These are phyloP conservation scores for Columbina picui DNA, from an alignment of 2,113 vertebrate genomes.

Conservation along the genomic window DNA sequence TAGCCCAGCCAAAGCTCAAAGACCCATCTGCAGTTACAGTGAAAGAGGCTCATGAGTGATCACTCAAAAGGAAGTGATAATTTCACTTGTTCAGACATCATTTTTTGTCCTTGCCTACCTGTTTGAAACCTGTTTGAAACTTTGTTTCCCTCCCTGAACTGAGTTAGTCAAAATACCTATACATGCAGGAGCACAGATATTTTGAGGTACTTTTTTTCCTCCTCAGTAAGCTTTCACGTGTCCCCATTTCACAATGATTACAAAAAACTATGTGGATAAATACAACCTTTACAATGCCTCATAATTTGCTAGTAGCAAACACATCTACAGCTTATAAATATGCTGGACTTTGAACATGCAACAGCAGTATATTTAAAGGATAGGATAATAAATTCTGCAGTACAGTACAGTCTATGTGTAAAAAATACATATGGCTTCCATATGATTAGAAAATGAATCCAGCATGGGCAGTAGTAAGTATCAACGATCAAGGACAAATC, in stretches of 20 bases:
- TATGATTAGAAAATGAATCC: constrained; percentile 37
- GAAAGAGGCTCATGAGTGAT: not conserved
- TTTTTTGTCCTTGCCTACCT: not conserved
- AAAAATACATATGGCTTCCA: constrained; percentile 50
- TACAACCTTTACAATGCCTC: not conserved
- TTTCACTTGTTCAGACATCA: not conserved
- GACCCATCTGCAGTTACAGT: accelerated
- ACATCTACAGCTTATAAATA: not conserved
- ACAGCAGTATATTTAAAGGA: not conserved
- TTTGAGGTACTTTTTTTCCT: not conserved
- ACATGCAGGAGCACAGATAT: not conserved
- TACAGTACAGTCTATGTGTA: not conserved
- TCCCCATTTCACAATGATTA: not conserved
- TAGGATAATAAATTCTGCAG: not conserved
- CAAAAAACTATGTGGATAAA: not conserved
- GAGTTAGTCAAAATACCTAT: not conserved
- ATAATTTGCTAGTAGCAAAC: not conserved
- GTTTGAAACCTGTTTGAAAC: not conserved
- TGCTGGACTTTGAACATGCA: not conserved
- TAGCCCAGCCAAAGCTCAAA: not conserved
- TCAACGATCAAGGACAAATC: not conserved
- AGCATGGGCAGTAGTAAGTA: not conserved
- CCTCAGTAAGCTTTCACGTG: not conserved
- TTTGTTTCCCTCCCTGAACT: not conserved
- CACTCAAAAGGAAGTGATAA: not conserved